Conservation (phyloP, 2,113 vertebrate species). For the Oncorhynchus kisutch region DNA sequence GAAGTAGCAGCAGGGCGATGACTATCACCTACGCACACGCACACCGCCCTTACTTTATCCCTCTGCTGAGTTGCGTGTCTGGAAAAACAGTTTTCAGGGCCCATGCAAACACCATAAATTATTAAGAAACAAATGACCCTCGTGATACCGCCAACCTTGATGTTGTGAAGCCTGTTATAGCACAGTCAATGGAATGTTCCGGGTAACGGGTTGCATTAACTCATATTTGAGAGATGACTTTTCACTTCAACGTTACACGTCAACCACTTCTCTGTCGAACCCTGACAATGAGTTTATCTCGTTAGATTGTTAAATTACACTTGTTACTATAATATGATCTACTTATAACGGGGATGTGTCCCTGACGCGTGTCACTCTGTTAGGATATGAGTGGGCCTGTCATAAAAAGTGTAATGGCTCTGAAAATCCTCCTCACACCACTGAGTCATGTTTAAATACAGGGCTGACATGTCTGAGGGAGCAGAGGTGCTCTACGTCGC, state of each 20-base stretch:
- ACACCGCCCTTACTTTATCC: conserved; percentile 58
- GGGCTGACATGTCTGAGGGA: conserved; percentile 62
- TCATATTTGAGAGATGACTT: conserved; percentile 9
- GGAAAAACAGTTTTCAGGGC: conserved; percentile 73
- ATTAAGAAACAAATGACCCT: conserved; percentile 71
- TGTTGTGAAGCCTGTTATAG: conserved; percentile 58
- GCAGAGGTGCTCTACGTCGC: conserved; percentile 49
- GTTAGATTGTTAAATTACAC: not conserved
- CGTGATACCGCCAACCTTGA: conserved; percentile 58
- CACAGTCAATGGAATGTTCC: conserved; percentile 44
- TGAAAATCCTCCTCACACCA: conserved; percentile 52
- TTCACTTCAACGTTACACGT: conserved; percentile 23
- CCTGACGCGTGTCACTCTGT: conserved; percentile 56
- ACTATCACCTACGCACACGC: conserved; percentile 62
- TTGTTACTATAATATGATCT: not conserved
- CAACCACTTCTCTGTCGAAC: conserved; percentile 17
- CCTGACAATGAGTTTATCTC: not conserved
- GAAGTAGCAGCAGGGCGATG: conserved; percentile 56
- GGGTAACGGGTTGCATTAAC: conserved; percentile 53
- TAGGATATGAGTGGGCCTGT: conserved; percentile 53
- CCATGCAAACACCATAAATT: conserved; percentile 75
- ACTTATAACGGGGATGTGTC: conserved; percentile 20
- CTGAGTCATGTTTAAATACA: conserved; percentile 71
- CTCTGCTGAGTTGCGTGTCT: conserved; percentile 66
- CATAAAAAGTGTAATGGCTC: conserved; percentile 56